phyloP scores from a whole-genome alignment of 2,797 vertebrate species.

The Miichthys miiuy region DNA sequence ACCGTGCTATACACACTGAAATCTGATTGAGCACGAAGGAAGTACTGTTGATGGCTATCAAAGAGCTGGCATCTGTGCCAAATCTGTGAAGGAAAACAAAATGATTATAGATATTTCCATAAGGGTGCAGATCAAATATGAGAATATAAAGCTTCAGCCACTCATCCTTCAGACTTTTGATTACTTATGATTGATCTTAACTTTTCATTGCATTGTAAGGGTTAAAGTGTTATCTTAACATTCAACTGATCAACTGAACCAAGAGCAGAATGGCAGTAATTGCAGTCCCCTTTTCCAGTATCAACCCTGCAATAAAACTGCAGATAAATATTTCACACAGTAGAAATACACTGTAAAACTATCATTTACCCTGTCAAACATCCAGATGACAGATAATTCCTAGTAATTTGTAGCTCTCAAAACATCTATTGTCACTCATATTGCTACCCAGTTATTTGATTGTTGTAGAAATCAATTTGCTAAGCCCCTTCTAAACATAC shows the following conservation, averaged over 20 bases:
- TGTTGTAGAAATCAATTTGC: background rate
- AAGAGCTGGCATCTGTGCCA: background rate
- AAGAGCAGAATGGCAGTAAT: background rate
- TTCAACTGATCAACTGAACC: too few species aligned
- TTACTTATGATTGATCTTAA: background rate
- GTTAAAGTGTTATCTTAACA: background rate
- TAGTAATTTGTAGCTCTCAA: slow-evolving; percentile 8
- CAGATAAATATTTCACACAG: background rate
- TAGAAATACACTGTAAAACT: slow-evolving; percentile 10
- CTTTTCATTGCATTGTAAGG: background rate
- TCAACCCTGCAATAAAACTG: background rate
- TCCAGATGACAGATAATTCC: background rate
- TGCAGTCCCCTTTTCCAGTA: background rate
- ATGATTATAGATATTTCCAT: background rate
- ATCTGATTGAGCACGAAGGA: background rate
- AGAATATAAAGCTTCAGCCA: background rate
- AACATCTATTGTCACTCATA: slow-evolving; percentile 8
- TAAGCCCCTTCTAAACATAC: background rate
- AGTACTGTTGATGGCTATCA: background rate
- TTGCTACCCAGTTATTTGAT: slow-evolving; percentile 5
- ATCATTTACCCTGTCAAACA: slow-evolving; percentile 23
- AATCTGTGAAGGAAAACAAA: background rate
- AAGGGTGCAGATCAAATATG: background rate
- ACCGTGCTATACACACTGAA: background rate
- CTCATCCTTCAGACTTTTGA: background rate